phyloP scores from a whole-genome alignment of 2,113 vertebrate genomes.

The Gobius niger region DNA sequence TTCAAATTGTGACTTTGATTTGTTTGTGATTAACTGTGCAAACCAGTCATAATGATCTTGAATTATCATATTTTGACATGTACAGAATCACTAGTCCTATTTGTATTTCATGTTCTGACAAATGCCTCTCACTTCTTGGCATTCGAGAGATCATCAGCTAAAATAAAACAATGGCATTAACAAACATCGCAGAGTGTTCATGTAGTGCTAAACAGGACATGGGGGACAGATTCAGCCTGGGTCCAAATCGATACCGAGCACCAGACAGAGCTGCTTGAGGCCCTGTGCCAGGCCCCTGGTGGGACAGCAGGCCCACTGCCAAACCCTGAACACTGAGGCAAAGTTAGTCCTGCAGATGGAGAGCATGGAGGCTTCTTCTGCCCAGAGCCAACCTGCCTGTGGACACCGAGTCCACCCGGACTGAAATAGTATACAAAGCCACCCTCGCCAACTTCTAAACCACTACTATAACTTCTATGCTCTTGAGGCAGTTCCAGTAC shows the following conservation, averaged over 20 bases:
- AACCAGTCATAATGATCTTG: background rate
- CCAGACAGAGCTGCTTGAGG: constrained; percentile 61
- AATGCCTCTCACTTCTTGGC: background rate
- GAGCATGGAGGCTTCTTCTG: constrained; percentile 21
- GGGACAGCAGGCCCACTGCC: constrained; percentile 59
- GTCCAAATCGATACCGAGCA: constrained; percentile 71
- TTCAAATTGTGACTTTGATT: too few species aligned
- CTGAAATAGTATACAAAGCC: constrained; percentile 15
- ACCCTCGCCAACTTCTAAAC: constrained; percentile 11
- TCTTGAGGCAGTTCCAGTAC: background rate
- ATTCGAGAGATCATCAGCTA: constrained; percentile 13
- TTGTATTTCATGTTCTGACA: too few species aligned
- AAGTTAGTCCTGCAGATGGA: constrained; percentile 46
- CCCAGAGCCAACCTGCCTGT: constrained; percentile 41
- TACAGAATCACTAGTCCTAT: background rate
- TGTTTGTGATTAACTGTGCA: too few species aligned
- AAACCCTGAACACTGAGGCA: constrained; percentile 51
- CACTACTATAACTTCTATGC: constrained; percentile 5
- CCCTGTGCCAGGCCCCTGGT: constrained; percentile 49
- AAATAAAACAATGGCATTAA: constrained; percentile 50
- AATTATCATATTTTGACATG: background rate
- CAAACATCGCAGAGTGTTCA: constrained; percentile 51
- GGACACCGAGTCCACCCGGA: constrained; percentile 21
- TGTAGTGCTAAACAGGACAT: constrained; percentile 43
- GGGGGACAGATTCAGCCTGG: constrained; percentile 46